phyloP scores from a whole-genome alignment of 1,140 invertebrate genomes.

The Dreissena rostriformis region DNA sequence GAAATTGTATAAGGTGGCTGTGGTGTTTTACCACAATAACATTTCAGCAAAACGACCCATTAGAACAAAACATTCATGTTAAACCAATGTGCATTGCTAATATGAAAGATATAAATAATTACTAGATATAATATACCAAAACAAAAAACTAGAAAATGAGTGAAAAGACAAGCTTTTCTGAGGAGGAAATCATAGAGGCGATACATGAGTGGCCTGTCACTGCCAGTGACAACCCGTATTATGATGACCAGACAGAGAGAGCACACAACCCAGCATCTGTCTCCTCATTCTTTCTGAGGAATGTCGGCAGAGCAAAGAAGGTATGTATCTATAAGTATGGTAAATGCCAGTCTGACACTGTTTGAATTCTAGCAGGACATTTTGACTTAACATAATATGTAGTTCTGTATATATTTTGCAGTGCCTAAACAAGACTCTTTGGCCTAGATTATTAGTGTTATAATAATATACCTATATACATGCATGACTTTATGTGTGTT shows the following conservation, averaged over 20 bases:
- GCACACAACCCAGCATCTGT: constrained; percentile 40
- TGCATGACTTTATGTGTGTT: too few relatives aligned
- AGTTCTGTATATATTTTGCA: too few relatives aligned
- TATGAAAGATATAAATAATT: too few relatives aligned
- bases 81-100: too few relatives aligned
- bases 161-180: not conserved
- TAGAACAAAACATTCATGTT: too few relatives aligned
- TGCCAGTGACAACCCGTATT: constrained; percentile 13
- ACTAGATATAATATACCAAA: too few relatives aligned
- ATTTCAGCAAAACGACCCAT: too few relatives aligned
- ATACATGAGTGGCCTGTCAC: constrained; percentile 47
- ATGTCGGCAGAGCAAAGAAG: constrained; percentile 41
- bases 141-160: constrained; percentile 8
- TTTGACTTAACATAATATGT: not conserved
- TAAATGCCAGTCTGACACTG: not conserved
- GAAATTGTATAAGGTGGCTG: too few relatives aligned
- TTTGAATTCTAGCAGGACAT: not conserved
- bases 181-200: constrained; percentile 39
- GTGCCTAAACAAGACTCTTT: too few relatives aligned
- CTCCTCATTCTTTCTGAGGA: constrained; percentile 41
- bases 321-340: not conserved
- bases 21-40: too few relatives aligned
- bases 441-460: too few relatives aligned
- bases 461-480: too few relatives aligned
- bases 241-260: constrained; percentile 1